Percentiles rank a stretch among this genome's conserved stretches.
phyloP scores from a whole-genome alignment of 2,113 vertebrate species.

The Mobula hypostoma region DNA sequence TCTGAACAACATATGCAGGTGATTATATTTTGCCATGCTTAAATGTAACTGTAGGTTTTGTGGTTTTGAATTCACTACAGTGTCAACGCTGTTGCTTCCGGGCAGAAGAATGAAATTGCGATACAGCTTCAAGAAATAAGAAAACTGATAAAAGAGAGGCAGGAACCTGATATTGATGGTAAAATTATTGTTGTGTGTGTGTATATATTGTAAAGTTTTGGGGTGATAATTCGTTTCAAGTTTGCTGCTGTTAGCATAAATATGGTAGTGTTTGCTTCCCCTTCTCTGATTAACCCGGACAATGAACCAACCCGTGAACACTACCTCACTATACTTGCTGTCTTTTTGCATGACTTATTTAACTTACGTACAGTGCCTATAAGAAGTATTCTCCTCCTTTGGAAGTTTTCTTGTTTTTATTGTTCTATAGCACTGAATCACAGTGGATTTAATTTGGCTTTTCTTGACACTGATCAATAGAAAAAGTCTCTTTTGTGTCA shows the following conservation, averaged over 20 bases:
- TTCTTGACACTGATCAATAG: too few species aligned
- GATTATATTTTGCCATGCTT: not conserved
- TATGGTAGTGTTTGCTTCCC: not conserved
- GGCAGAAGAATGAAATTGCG: conserved; percentile 88
- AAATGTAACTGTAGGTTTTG: not conserved
- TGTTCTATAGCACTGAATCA: too few species aligned
- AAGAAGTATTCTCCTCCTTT: too few species aligned
- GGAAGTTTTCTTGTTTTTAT: too few species aligned
- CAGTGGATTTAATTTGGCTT: too few species aligned
- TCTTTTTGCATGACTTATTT: too few species aligned
- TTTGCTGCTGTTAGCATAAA: not conserved
- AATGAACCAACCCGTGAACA: too few species aligned
- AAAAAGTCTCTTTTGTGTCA: too few species aligned
- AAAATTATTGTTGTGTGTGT: not conserved
- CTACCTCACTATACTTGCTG: too few species aligned
- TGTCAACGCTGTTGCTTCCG: conserved; percentile 75
- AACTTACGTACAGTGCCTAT: too few species aligned
- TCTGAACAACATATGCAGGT: too few species aligned
- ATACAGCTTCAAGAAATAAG: conserved; percentile 78
- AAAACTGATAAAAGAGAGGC: conserved; percentile 77
- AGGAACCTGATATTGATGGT: not conserved
- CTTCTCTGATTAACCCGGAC: not conserved
- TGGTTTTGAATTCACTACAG: conserved; percentile 49
- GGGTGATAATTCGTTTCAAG: not conserved
- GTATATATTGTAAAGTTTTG: not conserved